A percentile compares a stretch with the other conserved stretches of the same genome.
Evolutionary conservation across 2,113 vertebrate species (phyloP).

Genomic region (Calidris pugnax): DNA sequence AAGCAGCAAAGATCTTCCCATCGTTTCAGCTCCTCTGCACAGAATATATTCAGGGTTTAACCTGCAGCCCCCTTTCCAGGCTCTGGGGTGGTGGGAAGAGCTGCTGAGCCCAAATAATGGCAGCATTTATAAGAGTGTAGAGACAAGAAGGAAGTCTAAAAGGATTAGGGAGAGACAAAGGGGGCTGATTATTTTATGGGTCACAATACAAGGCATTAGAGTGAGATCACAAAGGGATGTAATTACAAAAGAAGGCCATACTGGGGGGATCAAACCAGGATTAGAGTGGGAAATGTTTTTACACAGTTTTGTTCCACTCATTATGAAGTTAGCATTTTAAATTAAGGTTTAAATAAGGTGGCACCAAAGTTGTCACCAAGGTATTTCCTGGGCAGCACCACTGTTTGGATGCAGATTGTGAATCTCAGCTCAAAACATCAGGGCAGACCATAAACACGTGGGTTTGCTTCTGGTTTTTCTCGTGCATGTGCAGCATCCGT

Average conservation of each 20-base stretch:
- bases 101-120: conserved; percentile 72
- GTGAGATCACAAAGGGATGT: conserved; percentile 72
- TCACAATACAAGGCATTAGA: conserved; percentile 75
- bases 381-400: conserved; percentile 45
- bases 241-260: conserved; percentile 74
- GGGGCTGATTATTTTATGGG: conserved; percentile 74
- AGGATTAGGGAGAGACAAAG: conserved; percentile 74
- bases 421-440: background rate
- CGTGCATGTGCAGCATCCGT: rapidly evolving
- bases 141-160: conserved; percentile 74
- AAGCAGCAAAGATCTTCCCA: conserved; percentile 39
- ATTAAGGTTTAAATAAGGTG: conserved; percentile 67
- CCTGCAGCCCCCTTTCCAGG: conserved; percentile 53
- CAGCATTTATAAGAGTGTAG: conserved; percentile 67
- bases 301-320: conserved; percentile 71
- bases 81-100: conserved; percentile 68
- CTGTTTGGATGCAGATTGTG: background rate
- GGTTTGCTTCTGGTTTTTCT: background rate
- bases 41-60: conserved; percentile 64
- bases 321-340: conserved; percentile 72
- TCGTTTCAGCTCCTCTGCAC: conserved; percentile 10
- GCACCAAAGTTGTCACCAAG: conserved; percentile 59
- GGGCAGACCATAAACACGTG: background rate
- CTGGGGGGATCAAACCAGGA: conserved; percentile 65
- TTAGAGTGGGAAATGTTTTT: conserved; percentile 71